Base-by-base conservation (phyloP, 1,140 invertebrate species). In the Hermetia illucens region DNA sequence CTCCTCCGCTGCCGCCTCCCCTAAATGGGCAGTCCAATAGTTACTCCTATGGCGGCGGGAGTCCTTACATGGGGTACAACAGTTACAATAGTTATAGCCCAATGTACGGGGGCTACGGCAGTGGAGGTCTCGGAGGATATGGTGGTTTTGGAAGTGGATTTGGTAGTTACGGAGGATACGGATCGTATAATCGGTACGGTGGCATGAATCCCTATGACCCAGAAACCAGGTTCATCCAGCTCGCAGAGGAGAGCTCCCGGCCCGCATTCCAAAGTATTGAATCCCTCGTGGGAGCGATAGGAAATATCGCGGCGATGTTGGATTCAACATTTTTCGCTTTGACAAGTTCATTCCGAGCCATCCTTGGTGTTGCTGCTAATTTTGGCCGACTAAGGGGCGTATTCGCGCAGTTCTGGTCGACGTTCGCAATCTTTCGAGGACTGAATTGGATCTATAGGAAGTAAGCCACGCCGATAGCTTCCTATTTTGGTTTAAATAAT, bases 241-340 rank as follows among this genome's bases (percentile, higher is more conserved):
- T 86, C 48, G 87, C 88, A 6, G 87, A 93, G 68, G 88, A 94
- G 50, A 89, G 77, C 50, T 87, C 89, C 0, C 68, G 89, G 36
- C 79, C 81, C 37, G 85, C 92, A 13, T 97, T 98, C 64, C 80
- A 93, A 50, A 92, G 86, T 12, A 88, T 98, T 47, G 89, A 96
- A 65, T 83, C 85, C 40, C 68, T 97, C 40, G 85, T 97, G 0
- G 74, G 80, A 41, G 87, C 92, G 15, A 87, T 95, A 53, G 79
- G 80, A 18, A 92, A 92, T 33, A 75, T 98, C 8, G 87, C 89
- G 17, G 90, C 93, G 72, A 94, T 98, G 85, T 62, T 97, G 21
- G 93, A 96, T 52, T 95, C 90, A 12, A 95, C 92, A 41, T 94
- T 91, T 58, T 81, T 86, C 62, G 91, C 93, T 15, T 72, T 97